Percentiles rank a stretch among this genome's conserved stretches.
Evolutionary conservation across 2,797 vertebrate genomes (phyloP).

Genomic region (Rhadinocentrus ornatus): DNA sequence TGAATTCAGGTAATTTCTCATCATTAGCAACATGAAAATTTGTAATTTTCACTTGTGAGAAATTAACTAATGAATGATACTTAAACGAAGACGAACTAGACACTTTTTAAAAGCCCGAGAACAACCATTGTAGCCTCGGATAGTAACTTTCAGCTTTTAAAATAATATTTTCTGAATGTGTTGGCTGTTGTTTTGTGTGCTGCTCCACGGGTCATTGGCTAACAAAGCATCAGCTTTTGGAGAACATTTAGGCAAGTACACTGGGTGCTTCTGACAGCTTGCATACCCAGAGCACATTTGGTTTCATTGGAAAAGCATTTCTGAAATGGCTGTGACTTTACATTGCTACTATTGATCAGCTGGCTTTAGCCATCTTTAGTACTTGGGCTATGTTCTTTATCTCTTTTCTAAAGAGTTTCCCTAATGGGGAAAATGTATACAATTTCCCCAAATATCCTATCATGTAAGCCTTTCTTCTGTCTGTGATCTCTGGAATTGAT

Average conservation of each 20-base stretch:
- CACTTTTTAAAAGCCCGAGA: too few species aligned
- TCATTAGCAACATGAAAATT: background rate
- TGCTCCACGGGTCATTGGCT: slow-evolving; percentile 21
- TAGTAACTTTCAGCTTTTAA: slow-evolving; percentile 8
- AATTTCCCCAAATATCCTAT: background rate
- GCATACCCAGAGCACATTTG: slow-evolving; percentile 4
- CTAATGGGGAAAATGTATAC: background rate
- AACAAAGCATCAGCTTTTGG: slow-evolving; percentile 3
- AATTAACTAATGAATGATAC: too few species aligned
- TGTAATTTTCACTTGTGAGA: background rate
- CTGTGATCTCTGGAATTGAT: background rate
- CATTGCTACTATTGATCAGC: slow-evolving; percentile 11
- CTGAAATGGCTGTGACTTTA: slow-evolving; percentile 15
- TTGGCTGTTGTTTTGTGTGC: background rate
- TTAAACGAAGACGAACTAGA: too few species aligned
- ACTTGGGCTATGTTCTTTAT: background rate
- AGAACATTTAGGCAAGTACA: slow-evolving; percentile 6
- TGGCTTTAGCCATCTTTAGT: background rate
- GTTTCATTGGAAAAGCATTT: slow-evolving; percentile 15
- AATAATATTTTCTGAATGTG: slow-evolving; percentile 31
- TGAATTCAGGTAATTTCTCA: background rate
- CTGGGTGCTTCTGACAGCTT: slow-evolving; percentile 5
- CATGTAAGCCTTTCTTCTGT: background rate
- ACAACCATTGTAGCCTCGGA: background rate
- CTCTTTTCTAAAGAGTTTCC: background rate